phyloP scores from a whole-genome alignment of 2,113 vertebrate genomes.

The Crocuta crocuta region DNA sequence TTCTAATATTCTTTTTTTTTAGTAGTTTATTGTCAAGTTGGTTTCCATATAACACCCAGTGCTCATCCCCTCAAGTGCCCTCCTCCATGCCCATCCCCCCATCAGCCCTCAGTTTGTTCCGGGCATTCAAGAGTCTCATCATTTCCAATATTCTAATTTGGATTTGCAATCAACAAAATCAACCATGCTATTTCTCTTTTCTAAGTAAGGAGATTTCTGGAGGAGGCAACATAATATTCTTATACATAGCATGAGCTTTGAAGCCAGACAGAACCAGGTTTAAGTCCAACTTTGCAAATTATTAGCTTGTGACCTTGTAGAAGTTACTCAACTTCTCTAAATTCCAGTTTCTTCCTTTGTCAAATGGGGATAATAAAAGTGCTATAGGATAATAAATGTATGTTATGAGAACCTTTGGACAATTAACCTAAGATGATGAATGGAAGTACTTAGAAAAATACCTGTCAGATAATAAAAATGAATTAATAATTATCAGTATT shows the following conservation, averaged over 20 bases:
- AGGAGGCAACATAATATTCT: conserved; percentile 13
- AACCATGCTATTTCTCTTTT: conserved; percentile 40
- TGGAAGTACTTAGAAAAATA: conserved; percentile 16
- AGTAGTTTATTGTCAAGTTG: too few relatives aligned
- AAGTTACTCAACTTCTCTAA: neutral
- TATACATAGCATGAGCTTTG: neutral
- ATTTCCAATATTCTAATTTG: conserved; percentile 52
- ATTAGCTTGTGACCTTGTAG: neutral
- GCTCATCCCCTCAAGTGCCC: too few relatives aligned
- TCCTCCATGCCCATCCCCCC: too few relatives aligned
- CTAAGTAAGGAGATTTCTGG: conserved; percentile 54
- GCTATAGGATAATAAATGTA: neutral
- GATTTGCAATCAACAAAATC: conserved; percentile 56
- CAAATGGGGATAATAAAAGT: neutral
- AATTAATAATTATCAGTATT: neutral
- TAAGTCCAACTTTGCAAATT: neutral
- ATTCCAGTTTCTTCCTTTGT: neutral
- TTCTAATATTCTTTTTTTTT: conserved; percentile 17
- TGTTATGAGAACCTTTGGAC: neutral
- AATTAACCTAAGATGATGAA: neutral
- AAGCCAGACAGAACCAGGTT: neutral
- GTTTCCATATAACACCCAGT: too few relatives aligned
- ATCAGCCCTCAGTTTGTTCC: too few relatives aligned
- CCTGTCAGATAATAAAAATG: neutral
- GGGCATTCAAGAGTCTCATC: neutral